Evolutionary conservation across 2,888 invertebrate genomes (phyloP), one percentile per base, ranked within the genome.

Genomic region (Hypsopygia costalis): DNA sequence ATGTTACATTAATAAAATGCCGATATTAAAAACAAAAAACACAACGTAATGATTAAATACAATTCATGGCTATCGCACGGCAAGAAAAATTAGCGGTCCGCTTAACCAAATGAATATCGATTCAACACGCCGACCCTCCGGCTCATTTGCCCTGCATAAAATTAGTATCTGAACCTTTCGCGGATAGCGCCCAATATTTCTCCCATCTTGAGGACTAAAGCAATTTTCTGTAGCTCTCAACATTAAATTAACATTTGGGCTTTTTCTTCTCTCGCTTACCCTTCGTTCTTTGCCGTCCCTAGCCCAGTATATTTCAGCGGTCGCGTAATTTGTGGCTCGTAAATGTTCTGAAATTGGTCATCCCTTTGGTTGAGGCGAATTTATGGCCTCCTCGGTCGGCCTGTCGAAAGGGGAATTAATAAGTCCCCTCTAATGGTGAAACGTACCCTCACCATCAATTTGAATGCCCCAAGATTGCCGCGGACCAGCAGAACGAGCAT

Each of bases 291-390:
- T 63, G 69, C 66, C 70, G 69, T 76, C 72, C 78, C 69, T 62
- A 59, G 70, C 73, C 79, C 77, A 81, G 86, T 87, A 87, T 86
- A 86, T 87, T 87, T 87, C 87, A 80, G 74, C 79, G 85, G 86
- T 80, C 82, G 81, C 80, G 88, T 87, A 87, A 88, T 88, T 88
- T 88, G 87, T 88, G 87, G 88, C 81, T 85, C 87, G 87, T 87
- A 87, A 88, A 87, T 87, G 88, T 86, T 87, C 87, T 81, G 86
- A 88, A 88, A 88, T 88, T 88, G 88, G 88, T 88, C 87, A 88
- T 88, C 87, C 88, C 86, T 88, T 87, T 85, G 88, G 87, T 82
- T 79, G 86, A 85, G 86, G 83, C 80, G 81, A 87, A 88, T 88
- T 88, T 88, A 88, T 87, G 76, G 86, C 80, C 81, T 81, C 69